phyloP scores from a whole-genome alignment of 2,888 invertebrate genomes.

The Scaptomyza flava region DNA sequence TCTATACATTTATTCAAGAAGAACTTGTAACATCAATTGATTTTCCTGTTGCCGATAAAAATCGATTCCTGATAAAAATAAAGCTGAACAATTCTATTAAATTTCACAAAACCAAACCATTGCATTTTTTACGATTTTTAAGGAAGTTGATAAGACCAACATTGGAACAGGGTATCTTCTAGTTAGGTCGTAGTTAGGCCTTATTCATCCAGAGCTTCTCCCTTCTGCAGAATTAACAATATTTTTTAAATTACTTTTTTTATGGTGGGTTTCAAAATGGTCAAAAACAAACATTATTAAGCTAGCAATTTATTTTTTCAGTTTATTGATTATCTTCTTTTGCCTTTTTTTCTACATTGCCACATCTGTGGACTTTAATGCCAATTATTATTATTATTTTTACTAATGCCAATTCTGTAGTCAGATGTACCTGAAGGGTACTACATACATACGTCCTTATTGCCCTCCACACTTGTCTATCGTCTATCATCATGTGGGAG shows the following conservation, averaged over 20 bases:
- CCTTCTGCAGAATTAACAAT: not conserved
- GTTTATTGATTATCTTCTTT: constrained; percentile 14
- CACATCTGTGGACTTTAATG: constrained; percentile 20
- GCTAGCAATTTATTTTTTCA: not conserved
- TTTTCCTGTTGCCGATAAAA: not conserved
- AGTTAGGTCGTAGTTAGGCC: not conserved
- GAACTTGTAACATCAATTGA: not conserved
- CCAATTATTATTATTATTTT: too few relatives aligned
- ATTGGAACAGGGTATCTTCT: not conserved
- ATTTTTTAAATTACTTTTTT: not conserved
- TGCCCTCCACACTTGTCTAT: constrained; percentile 42
- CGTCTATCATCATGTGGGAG: constrained; percentile 54
- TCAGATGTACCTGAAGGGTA: constrained; percentile 23
- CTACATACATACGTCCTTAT: constrained; percentile 35
- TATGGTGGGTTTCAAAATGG: not conserved
- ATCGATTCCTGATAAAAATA: too few relatives aligned
- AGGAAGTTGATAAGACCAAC: too few relatives aligned
- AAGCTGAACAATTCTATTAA: too few relatives aligned
- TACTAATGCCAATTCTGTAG: constrained; percentile 32
- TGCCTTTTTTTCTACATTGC: constrained; percentile 3
- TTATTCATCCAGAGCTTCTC: not conserved
- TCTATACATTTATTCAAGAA: too few relatives aligned
- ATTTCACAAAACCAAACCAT: too few relatives aligned
- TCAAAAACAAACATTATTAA: not conserved
- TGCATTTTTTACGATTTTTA: too few relatives aligned